phyloP scores from a whole-genome alignment of 2,113 vertebrate species.

The Megalops atlanticus region DNA sequence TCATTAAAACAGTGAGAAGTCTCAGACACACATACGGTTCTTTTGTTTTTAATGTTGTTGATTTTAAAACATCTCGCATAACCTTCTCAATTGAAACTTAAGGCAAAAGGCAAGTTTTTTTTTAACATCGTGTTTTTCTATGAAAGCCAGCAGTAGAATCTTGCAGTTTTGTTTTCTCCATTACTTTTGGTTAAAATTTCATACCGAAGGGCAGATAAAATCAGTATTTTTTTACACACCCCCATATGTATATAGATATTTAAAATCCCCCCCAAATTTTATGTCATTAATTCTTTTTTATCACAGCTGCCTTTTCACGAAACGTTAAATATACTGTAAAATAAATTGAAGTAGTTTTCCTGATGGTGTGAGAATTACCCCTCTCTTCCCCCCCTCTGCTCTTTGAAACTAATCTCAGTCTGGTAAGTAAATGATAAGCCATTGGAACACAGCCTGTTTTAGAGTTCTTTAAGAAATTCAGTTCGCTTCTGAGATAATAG shows the following conservation, averaged over 20 bases:
- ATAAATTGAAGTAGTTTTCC: slow-evolving; percentile 21
- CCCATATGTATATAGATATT: too few species aligned
- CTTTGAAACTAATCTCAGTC: slow-evolving; percentile 51
- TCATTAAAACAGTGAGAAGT: too few species aligned
- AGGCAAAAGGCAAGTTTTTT: not conserved
- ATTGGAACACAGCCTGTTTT: slow-evolving; percentile 49
- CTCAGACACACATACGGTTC: not conserved
- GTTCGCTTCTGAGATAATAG: slow-evolving; percentile 60
- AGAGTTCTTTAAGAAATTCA: slow-evolving; percentile 54
- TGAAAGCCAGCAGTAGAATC: not conserved
- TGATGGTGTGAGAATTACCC: slow-evolving; percentile 3
- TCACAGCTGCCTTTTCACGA: not conserved
- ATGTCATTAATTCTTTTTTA: not conserved
- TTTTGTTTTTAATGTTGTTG: not conserved
- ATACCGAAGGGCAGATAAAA: not conserved
- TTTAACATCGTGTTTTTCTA: not conserved
- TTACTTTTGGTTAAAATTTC: not conserved
- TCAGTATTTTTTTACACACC: not conserved
- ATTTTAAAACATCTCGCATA: not conserved
- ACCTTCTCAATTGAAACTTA: not conserved
- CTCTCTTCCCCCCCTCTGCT: not conserved
- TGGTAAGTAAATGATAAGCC: slow-evolving; percentile 57
- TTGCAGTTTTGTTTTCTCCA: not conserved
- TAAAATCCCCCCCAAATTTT: too few species aligned
- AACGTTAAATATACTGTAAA: not conserved